Conservation (phyloP, 2,888 invertebrate species). For the Catotricha subobsoleta region DNA sequence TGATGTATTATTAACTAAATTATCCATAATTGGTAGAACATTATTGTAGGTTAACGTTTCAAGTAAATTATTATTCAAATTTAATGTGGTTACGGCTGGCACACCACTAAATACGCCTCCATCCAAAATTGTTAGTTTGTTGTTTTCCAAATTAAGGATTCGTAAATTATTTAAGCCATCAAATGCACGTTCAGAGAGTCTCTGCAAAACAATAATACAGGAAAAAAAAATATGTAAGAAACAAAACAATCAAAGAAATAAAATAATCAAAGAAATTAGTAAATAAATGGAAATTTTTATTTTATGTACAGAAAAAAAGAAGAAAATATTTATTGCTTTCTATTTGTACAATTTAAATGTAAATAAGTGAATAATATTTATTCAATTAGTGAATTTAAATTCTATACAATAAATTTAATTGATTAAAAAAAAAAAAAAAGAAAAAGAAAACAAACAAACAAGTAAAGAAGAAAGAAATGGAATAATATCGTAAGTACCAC, state of each 20-base stretch:
- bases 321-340: no score
- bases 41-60: conserved; percentile 60
- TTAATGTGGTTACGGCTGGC: conserved; percentile 50
- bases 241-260: not conserved
- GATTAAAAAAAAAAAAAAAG: not conserved
- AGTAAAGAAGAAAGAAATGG: not conserved
- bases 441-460: not conserved
- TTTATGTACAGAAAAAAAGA: no score
- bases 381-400: no score
- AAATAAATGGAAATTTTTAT: not conserved
- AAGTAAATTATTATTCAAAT: conserved; percentile 58
- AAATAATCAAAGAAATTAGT: conserved; percentile 15
- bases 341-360: no score
- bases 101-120: conserved; percentile 56
- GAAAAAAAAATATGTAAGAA: conserved; percentile 1
- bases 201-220: conserved; percentile 23
- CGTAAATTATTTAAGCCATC: conserved; percentile 54
- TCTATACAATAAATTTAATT: not conserved
- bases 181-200: conserved; percentile 59
- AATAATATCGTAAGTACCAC: not conserved
- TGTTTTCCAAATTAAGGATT: conserved; percentile 55
- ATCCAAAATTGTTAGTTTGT: conserved; percentile 52
- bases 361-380: no score
- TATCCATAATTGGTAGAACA: conserved; percentile 57
- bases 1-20: conserved; percentile 49